Percentiles rank a stretch among this genome's conserved stretches.
Evolutionary conservation across 2,888 invertebrate genomes (phyloP).

Genomic region (Trissolcus japonicus): DNA sequence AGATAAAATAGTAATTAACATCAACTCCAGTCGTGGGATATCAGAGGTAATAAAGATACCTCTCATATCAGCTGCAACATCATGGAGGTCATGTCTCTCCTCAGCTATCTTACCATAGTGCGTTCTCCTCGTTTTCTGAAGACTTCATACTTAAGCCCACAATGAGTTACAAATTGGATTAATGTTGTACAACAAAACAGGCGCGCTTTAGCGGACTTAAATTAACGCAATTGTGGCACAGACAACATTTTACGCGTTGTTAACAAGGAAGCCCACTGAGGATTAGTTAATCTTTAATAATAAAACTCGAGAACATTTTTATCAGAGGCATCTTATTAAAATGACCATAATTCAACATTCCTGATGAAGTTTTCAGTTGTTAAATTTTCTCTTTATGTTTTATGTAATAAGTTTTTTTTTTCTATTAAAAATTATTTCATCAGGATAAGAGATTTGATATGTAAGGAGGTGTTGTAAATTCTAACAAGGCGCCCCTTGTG

Average conservation of each 20-base stretch:
- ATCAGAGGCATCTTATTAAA: too few species aligned
- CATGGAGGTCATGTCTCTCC: constrained; percentile 59
- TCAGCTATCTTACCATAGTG: constrained; percentile 29
- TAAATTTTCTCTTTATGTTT: too few species aligned
- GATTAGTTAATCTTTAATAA: constrained; percentile 29
- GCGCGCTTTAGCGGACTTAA: constrained; percentile 16
- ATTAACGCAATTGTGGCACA: constrained; percentile 23
- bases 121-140: constrained; percentile 26
- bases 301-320: too few species aligned
- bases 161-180: constrained; percentile 52
- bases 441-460: background rate
- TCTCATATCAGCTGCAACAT: constrained; percentile 70
- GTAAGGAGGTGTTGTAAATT: constrained; percentile 12
- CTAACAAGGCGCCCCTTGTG: constrained; percentile 27
- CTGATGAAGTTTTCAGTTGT: too few species aligned
- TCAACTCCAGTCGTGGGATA: constrained; percentile 65
- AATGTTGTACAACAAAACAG: constrained; percentile 34
- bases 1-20: constrained; percentile 75
- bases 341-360: too few species aligned
- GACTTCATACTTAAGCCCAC: constrained; percentile 34
- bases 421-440: too few species aligned
- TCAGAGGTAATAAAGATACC: constrained; percentile 74
- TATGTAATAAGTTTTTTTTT: too few species aligned
- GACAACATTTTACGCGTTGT: constrained; percentile 26
- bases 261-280: constrained; percentile 18